phyloP scores from a whole-genome alignment of 2,888 invertebrate species.

The Megamerina dolium region DNA sequence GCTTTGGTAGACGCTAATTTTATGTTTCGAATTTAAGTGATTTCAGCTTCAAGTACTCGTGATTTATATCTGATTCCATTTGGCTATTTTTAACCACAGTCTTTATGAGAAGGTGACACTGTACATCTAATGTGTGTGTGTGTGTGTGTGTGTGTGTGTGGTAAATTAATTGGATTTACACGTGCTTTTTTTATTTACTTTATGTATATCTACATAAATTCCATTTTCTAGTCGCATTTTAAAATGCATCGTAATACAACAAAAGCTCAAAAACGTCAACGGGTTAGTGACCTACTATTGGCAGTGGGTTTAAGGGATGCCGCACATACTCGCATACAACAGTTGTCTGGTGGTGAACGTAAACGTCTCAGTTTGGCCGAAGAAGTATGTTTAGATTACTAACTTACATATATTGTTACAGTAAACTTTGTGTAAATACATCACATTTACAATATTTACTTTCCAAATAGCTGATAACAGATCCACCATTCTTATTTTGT shows the following conservation, averaged over 20 bases:
- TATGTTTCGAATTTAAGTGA: no score
- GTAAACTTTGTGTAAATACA: neutral
- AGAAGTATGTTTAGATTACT: constrained; percentile 54
- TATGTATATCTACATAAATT: no score
- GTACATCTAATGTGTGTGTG: neutral
- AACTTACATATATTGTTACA: neutral
- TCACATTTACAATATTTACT: neutral
- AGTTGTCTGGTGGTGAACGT: constrained; percentile 84
- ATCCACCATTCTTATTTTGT: constrained; percentile 84
- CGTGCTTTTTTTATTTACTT: neutral
- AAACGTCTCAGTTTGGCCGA: constrained; percentile 81
- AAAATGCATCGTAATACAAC: constrained; percentile 63
- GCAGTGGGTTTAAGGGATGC: constrained; percentile 71
- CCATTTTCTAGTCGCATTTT: constrained; percentile 63
- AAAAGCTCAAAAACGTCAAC: constrained; percentile 40
- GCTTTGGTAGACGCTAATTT: no score
- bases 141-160: neutral
- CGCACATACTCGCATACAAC: constrained; percentile 63
- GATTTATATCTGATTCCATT: no score
- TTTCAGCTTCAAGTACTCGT: no score
- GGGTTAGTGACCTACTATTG: constrained; percentile 38
- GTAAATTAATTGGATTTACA: neutral
- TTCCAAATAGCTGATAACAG: constrained; percentile 67
- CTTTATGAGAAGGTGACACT: neutral
- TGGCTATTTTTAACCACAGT: no score